Conservation (phyloP, 2,888 invertebrate species). For the Dermolepida albohirtum region DNA sequence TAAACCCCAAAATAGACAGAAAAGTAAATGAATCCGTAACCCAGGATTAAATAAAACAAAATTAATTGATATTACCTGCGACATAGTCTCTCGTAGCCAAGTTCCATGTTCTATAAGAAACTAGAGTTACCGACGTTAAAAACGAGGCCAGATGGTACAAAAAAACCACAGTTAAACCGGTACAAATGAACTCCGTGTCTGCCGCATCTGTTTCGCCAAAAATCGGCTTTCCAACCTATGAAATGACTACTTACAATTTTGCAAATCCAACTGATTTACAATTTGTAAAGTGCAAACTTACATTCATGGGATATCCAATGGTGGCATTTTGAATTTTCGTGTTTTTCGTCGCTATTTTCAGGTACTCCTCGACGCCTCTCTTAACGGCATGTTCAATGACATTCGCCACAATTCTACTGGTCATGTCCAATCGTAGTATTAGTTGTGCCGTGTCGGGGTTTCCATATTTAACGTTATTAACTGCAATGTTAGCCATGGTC, state of each 20-base stretch:
- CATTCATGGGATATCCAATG: slow-evolving; percentile 43
- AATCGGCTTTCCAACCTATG: slow-evolving; percentile 42
- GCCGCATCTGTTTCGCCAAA: slow-evolving; percentile 39
- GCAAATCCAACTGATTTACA: slow-evolving; percentile 19
- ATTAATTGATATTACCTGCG: slow-evolving; percentile 43
- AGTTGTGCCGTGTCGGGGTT: slow-evolving; percentile 40
- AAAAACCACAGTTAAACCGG: slow-evolving; percentile 43
- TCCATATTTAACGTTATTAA: slow-evolving; percentile 3
- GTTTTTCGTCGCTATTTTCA: slow-evolving; percentile 38
- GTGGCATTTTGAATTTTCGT: slow-evolving; percentile 39
- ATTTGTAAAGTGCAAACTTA: slow-evolving; percentile 16
- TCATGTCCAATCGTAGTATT: slow-evolving; percentile 43
- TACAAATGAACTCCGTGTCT: slow-evolving; percentile 45
- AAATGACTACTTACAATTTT: slow-evolving; percentile 12
- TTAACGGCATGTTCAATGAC: slow-evolving; percentile 44
- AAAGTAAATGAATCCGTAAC: too few relatives aligned
- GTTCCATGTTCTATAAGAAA: slow-evolving; percentile 40
- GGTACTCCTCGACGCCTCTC: slow-evolving; percentile 38
- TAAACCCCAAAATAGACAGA: too few relatives aligned
- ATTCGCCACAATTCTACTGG: slow-evolving; percentile 45
- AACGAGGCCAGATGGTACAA: slow-evolving; percentile 46
- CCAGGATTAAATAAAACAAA: too few relatives aligned
- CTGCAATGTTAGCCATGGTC: slow-evolving; percentile 39
- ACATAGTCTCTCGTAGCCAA: slow-evolving; percentile 44
- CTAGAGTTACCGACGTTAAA: slow-evolving; percentile 42